Percentiles rank a stretch among this genome's conserved stretches.
These are phyloP conservation scores for Brachionichthys hirsutus DNA, from an alignment of 2,113 vertebrate species.

Conservation along the genomic window DNA sequence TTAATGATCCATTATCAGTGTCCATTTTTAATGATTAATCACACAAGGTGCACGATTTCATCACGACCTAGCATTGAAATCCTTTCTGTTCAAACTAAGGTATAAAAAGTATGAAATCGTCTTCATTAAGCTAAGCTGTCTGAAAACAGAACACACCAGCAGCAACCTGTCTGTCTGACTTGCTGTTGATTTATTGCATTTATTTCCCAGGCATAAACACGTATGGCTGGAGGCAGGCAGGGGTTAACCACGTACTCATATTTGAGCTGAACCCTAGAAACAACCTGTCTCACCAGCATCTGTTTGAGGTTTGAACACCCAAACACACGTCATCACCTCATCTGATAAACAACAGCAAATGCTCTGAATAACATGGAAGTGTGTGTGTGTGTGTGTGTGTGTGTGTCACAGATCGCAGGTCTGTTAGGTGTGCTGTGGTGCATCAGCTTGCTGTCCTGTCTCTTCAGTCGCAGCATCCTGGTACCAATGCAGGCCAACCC, in stretches of 20 bases:
- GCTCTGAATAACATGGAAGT: not conserved
- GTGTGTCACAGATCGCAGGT: slow-evolving; percentile 77
- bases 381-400: slow-evolving; percentile 20
- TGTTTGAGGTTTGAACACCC: slow-evolving; percentile 88
- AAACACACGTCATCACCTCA: not conserved
- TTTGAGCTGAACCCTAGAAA: slow-evolving; percentile 98
- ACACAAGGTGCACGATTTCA: too few species aligned
- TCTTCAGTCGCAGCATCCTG: slow-evolving; percentile 82
- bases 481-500: slow-evolving; percentile 93
- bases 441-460: slow-evolving; percentile 92
- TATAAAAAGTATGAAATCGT: too few species aligned
- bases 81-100: too few species aligned
- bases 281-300: slow-evolving; percentile 98
- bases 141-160: too few species aligned
- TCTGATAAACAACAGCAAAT: not conserved
- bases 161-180: not conserved
- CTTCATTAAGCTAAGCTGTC: too few species aligned
- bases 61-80: too few species aligned
- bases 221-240: slow-evolving; percentile 97
- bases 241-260: slow-evolving; percentile 98
- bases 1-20: too few species aligned
- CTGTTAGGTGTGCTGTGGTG: slow-evolving; percentile 96
- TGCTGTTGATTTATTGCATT: not conserved
- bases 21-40: too few species aligned
- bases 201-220: slow-evolving; percentile 88